These are phyloP conservation scores for Ochropacha duplaris DNA, from an alignment of 2,888 invertebrate species.

Conservation along the genomic window DNA sequence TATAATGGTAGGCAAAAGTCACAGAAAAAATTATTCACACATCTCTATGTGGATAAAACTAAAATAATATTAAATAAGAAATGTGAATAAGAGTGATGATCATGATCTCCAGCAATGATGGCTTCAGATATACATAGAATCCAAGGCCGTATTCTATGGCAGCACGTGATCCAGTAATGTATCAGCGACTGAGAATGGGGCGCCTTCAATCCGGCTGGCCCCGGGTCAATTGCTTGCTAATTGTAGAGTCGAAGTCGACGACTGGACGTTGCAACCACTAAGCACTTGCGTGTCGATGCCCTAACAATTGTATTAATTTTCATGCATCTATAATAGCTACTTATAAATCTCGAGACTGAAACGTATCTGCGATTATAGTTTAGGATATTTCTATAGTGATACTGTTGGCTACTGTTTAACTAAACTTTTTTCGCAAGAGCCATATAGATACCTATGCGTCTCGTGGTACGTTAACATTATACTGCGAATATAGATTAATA, in stretches of 20 bases:
- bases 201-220: slow-evolving; percentile 53
- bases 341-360: background rate
- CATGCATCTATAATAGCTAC: background rate
- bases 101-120: slow-evolving; percentile 31
- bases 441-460: no score
- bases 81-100: slow-evolving; percentile 27
- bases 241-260: slow-evolving; percentile 55
- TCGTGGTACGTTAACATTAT: no score
- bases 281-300: slow-evolving; percentile 50
- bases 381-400: background rate
- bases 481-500: background rate
- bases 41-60: no score
- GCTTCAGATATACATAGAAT: slow-evolving; percentile 20
- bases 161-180: slow-evolving; percentile 40
- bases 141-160: slow-evolving; percentile 38
- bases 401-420: background rate
- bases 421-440: background rate
- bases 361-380: background rate
- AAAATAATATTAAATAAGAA: slow-evolving; percentile 4
- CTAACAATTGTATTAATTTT: slow-evolving; percentile 29
- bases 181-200: slow-evolving; percentile 31
- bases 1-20: background rate
- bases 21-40: no score
- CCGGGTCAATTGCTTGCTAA: slow-evolving; percentile 76
- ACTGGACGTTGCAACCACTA: slow-evolving; percentile 31